Evolutionary conservation across 64 coral and sea anemone species (phyloP).

Genomic region (Montipora efflorescens): DNA sequence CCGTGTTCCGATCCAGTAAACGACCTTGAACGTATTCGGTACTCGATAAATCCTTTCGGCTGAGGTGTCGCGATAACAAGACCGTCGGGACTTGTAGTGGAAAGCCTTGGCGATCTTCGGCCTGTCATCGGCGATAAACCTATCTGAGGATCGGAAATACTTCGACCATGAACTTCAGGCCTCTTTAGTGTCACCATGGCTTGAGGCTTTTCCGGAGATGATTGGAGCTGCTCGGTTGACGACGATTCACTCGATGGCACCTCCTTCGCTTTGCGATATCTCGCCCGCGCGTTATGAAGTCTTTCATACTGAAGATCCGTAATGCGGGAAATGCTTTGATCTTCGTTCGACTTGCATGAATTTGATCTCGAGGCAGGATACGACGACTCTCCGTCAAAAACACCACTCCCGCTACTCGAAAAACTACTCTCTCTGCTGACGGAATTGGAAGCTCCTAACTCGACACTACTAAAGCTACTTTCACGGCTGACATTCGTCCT

Average conservation of each 20-base stretch:
- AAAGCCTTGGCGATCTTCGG: conserved; percentile 3
- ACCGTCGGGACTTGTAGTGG: neutral
- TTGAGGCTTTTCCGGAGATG: conserved; percentile 2
- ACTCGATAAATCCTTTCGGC: conserved; percentile 21
- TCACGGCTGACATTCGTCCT: conserved; percentile 5
- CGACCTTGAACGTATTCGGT: conserved; percentile 5
- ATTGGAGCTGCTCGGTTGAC: neutral
- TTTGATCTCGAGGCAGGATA: neutral
- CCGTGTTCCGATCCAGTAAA: conserved; percentile 6
- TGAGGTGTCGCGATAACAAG: conserved; percentile 20
- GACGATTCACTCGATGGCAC: conserved; percentile 16
- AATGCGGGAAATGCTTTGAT: neutral
- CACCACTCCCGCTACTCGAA: conserved; percentile 12
- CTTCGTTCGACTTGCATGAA: conserved; percentile 26
- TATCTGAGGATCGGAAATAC: conserved; percentile 17
- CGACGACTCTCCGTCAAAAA: conserved; percentile 12
- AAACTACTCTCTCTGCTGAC: conserved; percentile 48
- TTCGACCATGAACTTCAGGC: conserved; percentile 39
- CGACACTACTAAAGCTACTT: conserved; percentile 41
- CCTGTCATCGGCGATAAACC: neutral
- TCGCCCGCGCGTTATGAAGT: conserved; percentile 41
- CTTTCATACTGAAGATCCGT: conserved; percentile 41
- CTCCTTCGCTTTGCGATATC: conserved; percentile 21
- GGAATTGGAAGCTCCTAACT: conserved; percentile 21
- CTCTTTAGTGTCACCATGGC: conserved; percentile 8